Conservation (phyloP, 2,113 vertebrate species). For the Nycticryphes semicollaris region DNA sequence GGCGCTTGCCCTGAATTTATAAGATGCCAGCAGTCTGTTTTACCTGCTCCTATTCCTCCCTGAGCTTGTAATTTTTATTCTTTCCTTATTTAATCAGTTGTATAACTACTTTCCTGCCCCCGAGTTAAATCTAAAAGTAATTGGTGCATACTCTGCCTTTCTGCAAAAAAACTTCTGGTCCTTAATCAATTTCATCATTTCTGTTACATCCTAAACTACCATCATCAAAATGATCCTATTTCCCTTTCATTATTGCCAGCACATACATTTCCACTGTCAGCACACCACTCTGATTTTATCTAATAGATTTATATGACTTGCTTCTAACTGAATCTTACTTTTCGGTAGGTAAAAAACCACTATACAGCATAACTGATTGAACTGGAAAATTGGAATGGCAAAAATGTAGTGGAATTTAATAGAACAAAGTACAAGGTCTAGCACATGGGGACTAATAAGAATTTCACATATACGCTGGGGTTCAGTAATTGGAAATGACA, state of each 20-base stretch:
- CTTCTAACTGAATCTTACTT: background rate
- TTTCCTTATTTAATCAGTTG: background rate
- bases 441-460: background rate
- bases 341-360: background rate
- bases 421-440: background rate
- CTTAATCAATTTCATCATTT: background rate
- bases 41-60: background rate
- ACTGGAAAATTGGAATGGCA: background rate
- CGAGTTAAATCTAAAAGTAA: background rate
- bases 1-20: background rate
- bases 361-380: background rate
- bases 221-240: background rate
- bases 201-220: background rate
- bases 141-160: background rate
- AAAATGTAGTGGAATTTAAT: background rate
- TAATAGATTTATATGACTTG: background rate
- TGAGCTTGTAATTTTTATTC: background rate
- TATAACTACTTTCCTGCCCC: background rate
- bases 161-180: background rate
- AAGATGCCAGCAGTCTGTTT: background rate
- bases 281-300: background rate
- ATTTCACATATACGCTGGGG: background rate
- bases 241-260: background rate
- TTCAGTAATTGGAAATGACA: background rate
- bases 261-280: background rate